Conservation (phyloP, 1,140 invertebrate genomes). For the Hycleus cichorii region DNA sequence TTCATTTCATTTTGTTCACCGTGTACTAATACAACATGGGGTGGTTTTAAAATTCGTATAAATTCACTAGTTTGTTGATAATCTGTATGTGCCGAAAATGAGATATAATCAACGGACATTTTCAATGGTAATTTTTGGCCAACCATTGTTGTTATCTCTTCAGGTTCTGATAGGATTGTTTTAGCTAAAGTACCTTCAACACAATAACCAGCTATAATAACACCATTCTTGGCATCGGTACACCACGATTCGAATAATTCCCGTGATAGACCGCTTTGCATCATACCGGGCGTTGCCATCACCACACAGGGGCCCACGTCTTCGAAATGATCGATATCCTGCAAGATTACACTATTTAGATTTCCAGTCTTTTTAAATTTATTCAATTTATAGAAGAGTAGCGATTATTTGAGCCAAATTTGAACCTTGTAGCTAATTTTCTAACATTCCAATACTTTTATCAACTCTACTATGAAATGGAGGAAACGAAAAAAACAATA, state of each 20-base stretch:
- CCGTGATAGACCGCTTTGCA: constrained; percentile 95
- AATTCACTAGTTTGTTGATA: constrained; percentile 99
- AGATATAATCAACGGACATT: constrained; percentile 98
- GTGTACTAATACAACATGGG: constrained; percentile 94
- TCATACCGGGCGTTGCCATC: constrained; percentile 99
- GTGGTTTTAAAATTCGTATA: constrained; percentile 86
- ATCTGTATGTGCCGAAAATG: constrained; percentile 98
- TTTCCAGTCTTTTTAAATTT: no score
- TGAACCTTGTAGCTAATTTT: no score
- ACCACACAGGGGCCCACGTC: constrained; percentile 98
- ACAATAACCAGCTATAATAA: constrained; percentile 97
- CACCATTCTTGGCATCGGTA: constrained; percentile 94
- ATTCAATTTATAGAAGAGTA: no score
- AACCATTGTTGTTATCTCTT: constrained; percentile 91
- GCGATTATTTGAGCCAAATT: no score
- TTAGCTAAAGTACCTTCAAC: constrained; percentile 98
- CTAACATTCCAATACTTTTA: no score
- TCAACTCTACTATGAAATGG: no score
- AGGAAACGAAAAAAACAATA: no score
- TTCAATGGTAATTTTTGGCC: constrained; percentile 94
- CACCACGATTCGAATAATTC: constrained; percentile 99
- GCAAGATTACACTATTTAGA: no score
- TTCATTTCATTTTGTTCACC: constrained; percentile 99
- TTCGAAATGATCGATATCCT: constrained; percentile 98
- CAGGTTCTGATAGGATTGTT: constrained; percentile 94